Conservation (phyloP, 2,888 invertebrate species). For the Onchidella celtica region DNA sequence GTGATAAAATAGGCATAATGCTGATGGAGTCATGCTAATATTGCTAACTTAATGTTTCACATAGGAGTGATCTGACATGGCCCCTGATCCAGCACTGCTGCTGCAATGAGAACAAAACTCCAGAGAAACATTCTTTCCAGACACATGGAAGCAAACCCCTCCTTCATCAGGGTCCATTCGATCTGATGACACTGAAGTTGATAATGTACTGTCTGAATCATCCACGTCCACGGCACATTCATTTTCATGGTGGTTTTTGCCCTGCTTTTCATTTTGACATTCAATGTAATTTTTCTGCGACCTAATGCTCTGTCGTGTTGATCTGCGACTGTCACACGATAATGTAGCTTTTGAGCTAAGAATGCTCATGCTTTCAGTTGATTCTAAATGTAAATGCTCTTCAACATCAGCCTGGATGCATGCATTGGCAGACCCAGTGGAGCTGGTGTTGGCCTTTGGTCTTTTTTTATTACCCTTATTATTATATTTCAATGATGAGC, state of each 20-base stretch:
- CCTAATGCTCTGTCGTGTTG: background rate
- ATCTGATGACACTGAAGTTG: background rate
- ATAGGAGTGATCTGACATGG: constrained; percentile 37
- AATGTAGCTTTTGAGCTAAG: background rate
- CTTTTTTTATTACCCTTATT: background rate
- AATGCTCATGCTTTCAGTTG: background rate
- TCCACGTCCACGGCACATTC: background rate
- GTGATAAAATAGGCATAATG: too few relatives aligned
- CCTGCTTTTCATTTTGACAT: background rate
- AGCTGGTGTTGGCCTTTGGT: background rate
- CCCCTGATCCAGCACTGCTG: constrained; percentile 13
- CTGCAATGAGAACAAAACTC: constrained; percentile 32
- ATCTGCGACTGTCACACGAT: background rate
- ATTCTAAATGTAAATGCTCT: too few relatives aligned
- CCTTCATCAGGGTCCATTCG: background rate
- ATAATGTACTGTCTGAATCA: constrained; percentile 1
- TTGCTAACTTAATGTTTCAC: constrained; percentile 25
- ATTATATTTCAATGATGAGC: background rate
- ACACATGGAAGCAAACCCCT: constrained; percentile 40
- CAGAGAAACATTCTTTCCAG: constrained; percentile 47
- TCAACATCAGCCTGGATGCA: too few relatives aligned
- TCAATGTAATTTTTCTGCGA: background rate
- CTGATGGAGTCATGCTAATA: too few relatives aligned
- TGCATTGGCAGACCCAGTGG: background rate
- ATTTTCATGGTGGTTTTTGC: background rate